Evolutionary conservation across 2,888 invertebrate genomes (phyloP), one percentile per base, ranked within the genome.

Genomic region (Eupithecia pulchellata): DNA sequence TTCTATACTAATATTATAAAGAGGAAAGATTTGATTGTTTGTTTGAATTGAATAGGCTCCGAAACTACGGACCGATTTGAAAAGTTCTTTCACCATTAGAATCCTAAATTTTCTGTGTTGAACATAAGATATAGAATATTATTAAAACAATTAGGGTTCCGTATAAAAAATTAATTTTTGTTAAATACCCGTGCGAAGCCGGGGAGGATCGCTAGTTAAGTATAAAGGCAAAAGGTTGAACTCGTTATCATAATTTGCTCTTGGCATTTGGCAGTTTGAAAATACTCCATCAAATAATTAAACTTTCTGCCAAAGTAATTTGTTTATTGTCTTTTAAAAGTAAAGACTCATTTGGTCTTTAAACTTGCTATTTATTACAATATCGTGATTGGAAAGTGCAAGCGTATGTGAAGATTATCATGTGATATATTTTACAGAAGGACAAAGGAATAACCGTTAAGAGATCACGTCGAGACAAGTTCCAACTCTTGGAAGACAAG

Each of bases 401-500:
- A 36, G 61, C 47, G 52, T 47, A 6, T 6, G 5, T 47, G 47
- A 52, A 52, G 52, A 52, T 52, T 52, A 29, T 57, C 29, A 57
- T 8, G 29, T 58, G n/a, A 61, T 39, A 27, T 39, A 42, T 39
- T 42, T 42, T n/a, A 27, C 27, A 17, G 42, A 34, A 61, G 61
- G 61, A 61, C 66, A 58, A 66, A 39, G 30, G 47, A 62, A 68
- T 58, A 64, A 71, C 71, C 69, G 74, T 69, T 69, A 73, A 66
- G 34, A 63, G 65, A 72, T 67, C 77, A 75, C 39, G 77, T 77
- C 65, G 30, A 60, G 68, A 77, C 77, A 72, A 70, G 74, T 77
- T 65, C 64, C 42, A 74, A 61, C 63, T 70, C 70, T 71, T 62
- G 42, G 60, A 74, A 71, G 39, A 36, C 47, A 30, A 47, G 47